These are phyloP conservation scores for Agonum fuliginosum DNA, from an alignment of 2,888 invertebrate species.

Conservation along the genomic window DNA sequence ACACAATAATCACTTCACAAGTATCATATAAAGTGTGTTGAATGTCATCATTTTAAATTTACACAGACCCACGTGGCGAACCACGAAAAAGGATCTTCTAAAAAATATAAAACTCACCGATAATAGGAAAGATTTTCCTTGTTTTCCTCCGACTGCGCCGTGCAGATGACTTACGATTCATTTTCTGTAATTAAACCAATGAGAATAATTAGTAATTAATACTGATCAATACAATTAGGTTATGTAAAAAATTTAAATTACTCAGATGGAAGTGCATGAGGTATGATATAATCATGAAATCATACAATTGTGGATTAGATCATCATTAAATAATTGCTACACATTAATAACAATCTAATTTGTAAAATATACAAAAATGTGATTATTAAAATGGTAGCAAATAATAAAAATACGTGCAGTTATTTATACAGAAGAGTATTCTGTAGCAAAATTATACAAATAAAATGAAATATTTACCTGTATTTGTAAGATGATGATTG, in stretches of 20 bases:
- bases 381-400: background rate
- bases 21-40: slow-evolving; percentile 10
- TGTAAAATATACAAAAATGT: background rate
- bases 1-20: slow-evolving; percentile 19
- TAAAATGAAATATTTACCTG: background rate
- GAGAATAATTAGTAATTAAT: too few species aligned
- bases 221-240: too few species aligned
- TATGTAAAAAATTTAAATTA: background rate
- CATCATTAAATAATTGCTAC: background rate
- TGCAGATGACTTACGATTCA: too few species aligned
- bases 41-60: slow-evolving; percentile 4
- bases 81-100: too few species aligned
- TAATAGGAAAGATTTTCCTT: too few species aligned
- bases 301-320: background rate
- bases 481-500: background rate
- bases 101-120: background rate
- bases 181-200: too few species aligned
- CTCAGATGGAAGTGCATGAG: background rate
- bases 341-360: background rate
- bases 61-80: background rate
- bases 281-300: background rate
- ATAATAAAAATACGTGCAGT: background rate
- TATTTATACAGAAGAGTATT: background rate
- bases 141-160: too few species aligned
- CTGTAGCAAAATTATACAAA: background rate